phyloP scores from a whole-genome alignment of 2,888 invertebrate species.

The Nymphalis urticae region DNA sequence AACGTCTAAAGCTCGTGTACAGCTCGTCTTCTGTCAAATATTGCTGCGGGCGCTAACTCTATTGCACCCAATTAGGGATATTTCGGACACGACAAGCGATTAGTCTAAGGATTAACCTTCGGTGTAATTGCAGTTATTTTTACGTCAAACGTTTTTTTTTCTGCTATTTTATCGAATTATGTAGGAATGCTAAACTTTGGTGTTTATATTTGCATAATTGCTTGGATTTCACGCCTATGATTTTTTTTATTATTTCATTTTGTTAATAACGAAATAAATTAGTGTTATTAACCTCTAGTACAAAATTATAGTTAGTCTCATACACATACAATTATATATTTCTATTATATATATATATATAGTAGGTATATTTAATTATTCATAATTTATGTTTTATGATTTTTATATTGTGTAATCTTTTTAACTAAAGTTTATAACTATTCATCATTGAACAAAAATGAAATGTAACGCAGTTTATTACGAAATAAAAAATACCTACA shows the following conservation, averaged over 20 bases:
- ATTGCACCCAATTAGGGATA: conserved; percentile 61
- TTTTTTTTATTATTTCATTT: conserved; percentile 16
- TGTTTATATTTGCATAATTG: conserved; percentile 33
- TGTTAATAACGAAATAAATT: neutral
- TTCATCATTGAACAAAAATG: too few species aligned
- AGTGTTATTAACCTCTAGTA: neutral
- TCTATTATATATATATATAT: too few species aligned
- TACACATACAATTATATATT: neutral
- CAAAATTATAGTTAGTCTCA: neutral
- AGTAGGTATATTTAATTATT: too few species aligned
- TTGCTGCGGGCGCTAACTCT: conserved; percentile 55
- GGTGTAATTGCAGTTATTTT: conserved; percentile 49
- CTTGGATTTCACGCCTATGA: conserved; percentile 24
- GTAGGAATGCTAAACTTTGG: conserved; percentile 27
- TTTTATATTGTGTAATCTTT: too few species aligned
- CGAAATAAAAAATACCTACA: too few species aligned
- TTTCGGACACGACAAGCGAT: conserved; percentile 52
- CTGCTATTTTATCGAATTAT: conserved; percentile 24
- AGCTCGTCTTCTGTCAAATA: conserved; percentile 65
- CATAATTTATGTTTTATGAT: too few species aligned
- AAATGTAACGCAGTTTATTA: too few species aligned
- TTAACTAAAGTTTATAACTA: too few species aligned
- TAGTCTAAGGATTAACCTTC: conserved; percentile 48
- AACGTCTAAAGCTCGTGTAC: conserved; percentile 60
- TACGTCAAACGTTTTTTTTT: conserved; percentile 41